phyloP scores from a whole-genome alignment of 2,113 vertebrate genomes.

The Vulpes lagopus region DNA sequence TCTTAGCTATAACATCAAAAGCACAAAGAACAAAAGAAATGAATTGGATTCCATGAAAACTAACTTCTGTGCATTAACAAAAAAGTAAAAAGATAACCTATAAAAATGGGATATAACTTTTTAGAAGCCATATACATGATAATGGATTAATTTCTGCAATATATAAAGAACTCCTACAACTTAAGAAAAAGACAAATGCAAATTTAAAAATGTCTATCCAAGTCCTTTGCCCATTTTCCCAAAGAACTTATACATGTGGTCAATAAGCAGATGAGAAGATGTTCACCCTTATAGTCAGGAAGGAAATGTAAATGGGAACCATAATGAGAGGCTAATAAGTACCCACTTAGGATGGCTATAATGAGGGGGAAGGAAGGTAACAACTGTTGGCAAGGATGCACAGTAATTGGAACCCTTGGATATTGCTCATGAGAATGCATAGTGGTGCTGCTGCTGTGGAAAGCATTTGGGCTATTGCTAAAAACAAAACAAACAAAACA shows the following conservation, averaged over 20 bases:
- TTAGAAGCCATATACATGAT: not conserved
- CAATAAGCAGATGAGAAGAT: not conserved
- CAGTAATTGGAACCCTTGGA: not conserved
- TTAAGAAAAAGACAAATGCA: not conserved
- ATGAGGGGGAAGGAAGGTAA: not conserved
- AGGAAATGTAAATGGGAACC: not conserved
- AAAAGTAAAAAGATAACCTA: not conserved
- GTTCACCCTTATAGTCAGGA: not conserved
- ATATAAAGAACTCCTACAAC: not conserved
- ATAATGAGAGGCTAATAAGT: not conserved
- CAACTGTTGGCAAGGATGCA: not conserved
- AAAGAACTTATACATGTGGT: not conserved
- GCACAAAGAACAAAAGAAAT: not conserved
- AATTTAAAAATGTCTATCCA: not conserved
- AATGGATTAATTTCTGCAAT: not conserved
- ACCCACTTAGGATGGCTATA: not conserved
- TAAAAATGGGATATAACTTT: not conserved
- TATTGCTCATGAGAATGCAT: not conserved
- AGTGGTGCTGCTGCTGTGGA: not conserved
- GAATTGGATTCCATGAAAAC: not conserved
- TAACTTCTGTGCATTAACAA: not conserved
- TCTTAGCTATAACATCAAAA: not conserved
- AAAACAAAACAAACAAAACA: no score
- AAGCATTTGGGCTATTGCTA: not conserved
- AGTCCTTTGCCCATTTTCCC: no score